Base-by-base conservation (phyloP, 2,888 invertebrate genomes). In the Melanostoma mellinum region DNA sequence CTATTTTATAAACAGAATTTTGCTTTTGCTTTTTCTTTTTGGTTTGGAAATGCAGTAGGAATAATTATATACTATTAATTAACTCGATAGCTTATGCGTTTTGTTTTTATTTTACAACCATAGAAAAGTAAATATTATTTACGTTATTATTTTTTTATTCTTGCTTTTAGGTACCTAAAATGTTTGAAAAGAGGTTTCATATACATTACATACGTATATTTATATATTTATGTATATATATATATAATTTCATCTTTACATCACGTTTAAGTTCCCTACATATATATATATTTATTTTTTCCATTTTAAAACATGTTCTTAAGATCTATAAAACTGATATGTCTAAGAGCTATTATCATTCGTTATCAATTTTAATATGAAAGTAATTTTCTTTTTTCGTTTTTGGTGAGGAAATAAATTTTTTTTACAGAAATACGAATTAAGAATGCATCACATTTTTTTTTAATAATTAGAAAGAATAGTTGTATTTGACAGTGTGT, bases 261-360 rank as follows among this genome's bases (percentile, higher is more conserved):
- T 87, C 87, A 86, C 86, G 65, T 76, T 84, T 78, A 84, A 84
- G 77, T 85, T 86, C 74, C 68, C 76, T 86, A 77, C 74, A 78
- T 72, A 74, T 58, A 56, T 67, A 65, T 67, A 68, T 73, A 58
- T 72, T 53, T 81, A 46, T 75, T 42, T 65, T 73, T 74, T 71
- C 68, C 69, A 79, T 79, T 81, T 87, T 87, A 88, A 88, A 89
- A 88, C 86, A 80, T 85, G 82, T 65, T 36, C 87, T 86, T 88
- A 88, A 85, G 77, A 79, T 81, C 86, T 88, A 87, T 72, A 88
- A 89, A 89, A 89, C 88, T 91, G 91, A 91, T 91, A 91, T 91
- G 91, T 91, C 90, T 90, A 90, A 89, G 88, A 90, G 88, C 90
- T 91, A 91, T 91, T 91, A 91, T 91, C 89, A 89, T 90, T 90